Evolutionary conservation across 2,888 invertebrate species (phyloP).

Genomic region (Tanytarsus gracilentus): DNA sequence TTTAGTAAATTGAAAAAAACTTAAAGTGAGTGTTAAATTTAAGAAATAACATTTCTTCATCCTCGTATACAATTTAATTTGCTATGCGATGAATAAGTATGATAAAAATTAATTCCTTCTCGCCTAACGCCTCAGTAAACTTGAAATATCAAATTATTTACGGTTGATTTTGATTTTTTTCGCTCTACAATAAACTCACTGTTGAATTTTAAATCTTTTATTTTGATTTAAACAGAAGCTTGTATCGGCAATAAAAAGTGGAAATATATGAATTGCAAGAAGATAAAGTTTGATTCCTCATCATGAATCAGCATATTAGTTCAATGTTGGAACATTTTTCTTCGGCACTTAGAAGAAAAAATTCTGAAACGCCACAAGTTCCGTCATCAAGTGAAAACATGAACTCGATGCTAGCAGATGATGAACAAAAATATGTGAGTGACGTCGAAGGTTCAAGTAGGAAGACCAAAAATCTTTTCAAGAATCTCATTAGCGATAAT

Average conservation of each 20-base stretch:
- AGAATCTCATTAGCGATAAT: conserved; percentile 21
- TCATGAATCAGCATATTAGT: conserved; percentile 37
- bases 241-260: background rate
- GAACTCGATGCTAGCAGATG: conserved; percentile 30
- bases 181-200: too few species aligned
- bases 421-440: conserved; percentile 19
- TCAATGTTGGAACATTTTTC: conserved; percentile 41
- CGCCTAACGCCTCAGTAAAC: too few species aligned
- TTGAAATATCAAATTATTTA: too few species aligned
- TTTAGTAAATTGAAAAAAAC: too few species aligned
- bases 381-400: conserved; percentile 20
- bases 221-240: too few species aligned
- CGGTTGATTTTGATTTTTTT: too few species aligned
- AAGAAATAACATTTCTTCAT: too few species aligned
- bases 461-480: conserved; percentile 18
- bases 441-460: background rate
- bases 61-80: too few species aligned
- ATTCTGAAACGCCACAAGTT: conserved; percentile 30
- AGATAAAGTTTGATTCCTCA: background rate
- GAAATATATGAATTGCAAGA: background rate
- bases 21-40: too few species aligned
- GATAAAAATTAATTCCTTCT: too few species aligned
- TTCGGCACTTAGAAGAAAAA: conserved; percentile 33
- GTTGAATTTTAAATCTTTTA: too few species aligned
- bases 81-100: too few species aligned